Base-by-base conservation (phyloP, 2,888 invertebrate species). In the Lamellibrachia satsuma region DNA sequence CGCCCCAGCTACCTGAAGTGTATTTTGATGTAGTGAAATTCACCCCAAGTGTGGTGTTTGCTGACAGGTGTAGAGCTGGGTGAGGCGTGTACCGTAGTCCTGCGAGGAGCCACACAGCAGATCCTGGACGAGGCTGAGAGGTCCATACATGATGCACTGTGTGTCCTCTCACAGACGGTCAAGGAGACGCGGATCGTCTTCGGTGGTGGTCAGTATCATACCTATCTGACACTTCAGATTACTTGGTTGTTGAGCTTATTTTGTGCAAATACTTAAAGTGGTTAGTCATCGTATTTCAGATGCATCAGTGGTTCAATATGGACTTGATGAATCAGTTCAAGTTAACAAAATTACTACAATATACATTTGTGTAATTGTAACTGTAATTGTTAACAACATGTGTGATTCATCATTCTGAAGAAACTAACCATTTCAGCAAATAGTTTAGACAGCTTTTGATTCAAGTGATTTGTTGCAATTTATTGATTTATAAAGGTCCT, bases 41-140 rank as follows among this genome's bases (percentile, higher is more conserved):
- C 39, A 39, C 39, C 39, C 39, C 39, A 39, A 39, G 39, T 39
- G 39, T 39, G 39, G 39, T 39, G 39, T 39, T 39, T 39, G 39
- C 55, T 75, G 75, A 6, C 93, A 96, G 96, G 99, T 92, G 99
- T 99, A 27, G 98, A 98, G 94, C 97, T 99, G 94, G 99, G 99
- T 52, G 98, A 99, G 96, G 99, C 99, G 11, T 99, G 99, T 97
- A 99, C 99, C 0, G 97, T 99, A 94, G 98, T 99, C 0, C 98
- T 99, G 95, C 98, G 99, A 93, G 99, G 99, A 92, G 99, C 99
- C 55, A 99, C 99, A 0, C 98, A 99, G 96, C 99, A 99, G 97
- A 99, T 99, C 96, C 97, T 99, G 90, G 99, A 99, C 95, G 99
- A 99, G 97, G 99, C 99, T 0, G 99, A 99, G 95, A 97, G 99